Conservation (phyloP, 2,888 invertebrate genomes). For the Cosmia pyralina region DNA sequence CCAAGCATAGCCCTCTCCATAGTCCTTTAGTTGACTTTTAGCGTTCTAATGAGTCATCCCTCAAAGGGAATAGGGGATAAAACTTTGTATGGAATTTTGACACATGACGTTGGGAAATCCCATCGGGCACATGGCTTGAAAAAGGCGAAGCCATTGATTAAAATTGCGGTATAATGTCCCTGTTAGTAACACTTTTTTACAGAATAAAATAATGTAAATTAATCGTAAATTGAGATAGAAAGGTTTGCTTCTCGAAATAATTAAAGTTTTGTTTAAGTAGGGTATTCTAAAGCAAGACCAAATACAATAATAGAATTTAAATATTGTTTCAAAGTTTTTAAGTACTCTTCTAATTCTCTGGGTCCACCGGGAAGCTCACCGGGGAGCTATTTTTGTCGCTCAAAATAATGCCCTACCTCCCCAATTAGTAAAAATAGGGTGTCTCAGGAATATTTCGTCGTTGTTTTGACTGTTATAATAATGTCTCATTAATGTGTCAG, state of each 20-base stretch:
- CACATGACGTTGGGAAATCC: not conserved
- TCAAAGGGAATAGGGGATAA: not conserved
- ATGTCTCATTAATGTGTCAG: not conserved
- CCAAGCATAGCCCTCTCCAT: not conserved
- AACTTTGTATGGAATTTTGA: not conserved
- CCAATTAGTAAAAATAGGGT: conserved; percentile 26
- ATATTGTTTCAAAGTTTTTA: conserved; percentile 55
- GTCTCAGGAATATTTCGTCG: conserved; percentile 20
- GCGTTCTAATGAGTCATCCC: not conserved
- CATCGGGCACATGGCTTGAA: not conserved
- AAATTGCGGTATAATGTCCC: not conserved
- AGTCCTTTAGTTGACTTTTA: not conserved
- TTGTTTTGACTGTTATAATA: conserved; percentile 12
- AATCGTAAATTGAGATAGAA: conserved; percentile 1
- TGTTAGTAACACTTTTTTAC: not conserved
- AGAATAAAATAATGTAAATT: conserved; percentile 2
- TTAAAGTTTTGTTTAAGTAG: conserved; percentile 47
- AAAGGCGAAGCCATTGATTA: not conserved
- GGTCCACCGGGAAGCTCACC: conserved; percentile 28
- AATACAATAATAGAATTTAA: conserved; percentile 54
- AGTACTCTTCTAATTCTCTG: conserved; percentile 41
- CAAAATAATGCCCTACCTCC: conserved; percentile 24
- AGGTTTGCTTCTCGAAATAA: conserved; percentile 28
- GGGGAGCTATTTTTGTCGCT: conserved; percentile 32
- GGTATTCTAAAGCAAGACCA: conserved; percentile 19